Evolutionary conservation across 2,797 vertebrate species (phyloP).

Genomic region (Oreonectes daqikongensis): DNA sequence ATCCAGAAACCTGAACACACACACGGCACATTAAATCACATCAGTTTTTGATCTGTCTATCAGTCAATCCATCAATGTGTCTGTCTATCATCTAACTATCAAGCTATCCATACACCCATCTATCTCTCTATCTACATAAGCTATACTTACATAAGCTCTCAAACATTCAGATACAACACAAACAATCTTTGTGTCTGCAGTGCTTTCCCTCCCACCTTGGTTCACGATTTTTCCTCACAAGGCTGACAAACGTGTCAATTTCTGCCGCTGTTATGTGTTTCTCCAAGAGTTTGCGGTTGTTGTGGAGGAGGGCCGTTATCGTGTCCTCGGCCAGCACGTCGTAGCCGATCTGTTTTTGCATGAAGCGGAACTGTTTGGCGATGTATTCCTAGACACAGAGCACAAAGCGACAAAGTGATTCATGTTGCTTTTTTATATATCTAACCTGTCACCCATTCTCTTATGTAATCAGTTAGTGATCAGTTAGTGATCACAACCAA

Average conservation of each 20-base stretch:
- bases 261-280: conserved; percentile 88
- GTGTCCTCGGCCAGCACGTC: conserved; percentile 88
- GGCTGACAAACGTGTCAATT: conserved; percentile 87
- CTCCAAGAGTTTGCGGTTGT: conserved; percentile 86
- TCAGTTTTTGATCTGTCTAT: neutral
- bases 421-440: neutral
- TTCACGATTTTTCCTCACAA: conserved; percentile 87
- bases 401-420: conserved; percentile 1
- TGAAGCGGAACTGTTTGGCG: conserved; percentile 89
- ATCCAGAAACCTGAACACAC: conserved; percentile 88
- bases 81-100: neutral
- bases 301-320: conserved; percentile 85
- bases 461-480: too few species aligned
- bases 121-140: too few species aligned
- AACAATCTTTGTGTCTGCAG: neutral
- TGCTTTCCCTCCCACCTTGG: conserved; percentile 76
- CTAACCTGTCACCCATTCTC: neutral
- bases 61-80: too few species aligned
- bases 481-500: too few species aligned
- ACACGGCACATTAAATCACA: neutral
- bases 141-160: too few species aligned
- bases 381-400: conserved; percentile 81
- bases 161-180: neutral
- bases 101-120: neutral
- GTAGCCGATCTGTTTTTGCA: conserved; percentile 90